phyloP scores from a whole-genome alignment of 2,888 invertebrate species.

The Atherix ibis region DNA sequence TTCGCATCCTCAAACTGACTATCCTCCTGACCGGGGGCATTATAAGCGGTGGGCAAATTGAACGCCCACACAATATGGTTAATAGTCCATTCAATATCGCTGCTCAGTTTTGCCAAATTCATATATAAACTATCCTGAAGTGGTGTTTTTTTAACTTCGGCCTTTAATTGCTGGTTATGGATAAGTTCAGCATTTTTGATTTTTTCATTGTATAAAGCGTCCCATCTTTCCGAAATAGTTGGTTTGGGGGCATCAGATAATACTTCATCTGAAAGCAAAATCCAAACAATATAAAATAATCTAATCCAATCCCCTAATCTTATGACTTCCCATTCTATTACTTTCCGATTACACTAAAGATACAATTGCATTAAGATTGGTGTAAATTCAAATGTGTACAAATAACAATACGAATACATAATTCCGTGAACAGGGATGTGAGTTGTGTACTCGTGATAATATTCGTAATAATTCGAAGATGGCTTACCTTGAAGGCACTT shows the following conservation, averaged over 20 bases:
- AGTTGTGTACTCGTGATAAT: too few species aligned
- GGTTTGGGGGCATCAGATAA: slow-evolving; percentile 27
- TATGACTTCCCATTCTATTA: too few species aligned
- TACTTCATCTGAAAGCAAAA: slow-evolving; percentile 2
- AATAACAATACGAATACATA: too few species aligned
- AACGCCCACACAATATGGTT: slow-evolving; percentile 29
- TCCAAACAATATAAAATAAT: neutral
- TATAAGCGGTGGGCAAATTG: slow-evolving; percentile 27
- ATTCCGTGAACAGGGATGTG: too few species aligned
- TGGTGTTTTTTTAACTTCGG: slow-evolving; percentile 19
- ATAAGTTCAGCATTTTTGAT: slow-evolving; percentile 34
- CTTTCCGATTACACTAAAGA: too few species aligned
- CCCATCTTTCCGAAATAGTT: slow-evolving; percentile 43
- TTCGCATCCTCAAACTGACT: slow-evolving; percentile 28
- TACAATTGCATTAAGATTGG: too few species aligned
- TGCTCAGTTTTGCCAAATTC: slow-evolving; percentile 36
- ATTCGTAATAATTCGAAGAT: too few species aligned
- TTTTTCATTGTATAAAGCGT: slow-evolving; percentile 34
- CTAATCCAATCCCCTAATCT: too few species aligned
- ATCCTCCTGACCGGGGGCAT: slow-evolving; percentile 28
- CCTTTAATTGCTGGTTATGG: slow-evolving; percentile 19
- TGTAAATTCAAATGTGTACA: too few species aligned
- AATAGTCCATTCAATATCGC: slow-evolving; percentile 35
- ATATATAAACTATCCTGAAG: slow-evolving; percentile 21
- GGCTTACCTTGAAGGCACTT: too few species aligned